phyloP scores from a whole-genome alignment of 2,888 invertebrate genomes.

The Erpobdella octoculata region DNA sequence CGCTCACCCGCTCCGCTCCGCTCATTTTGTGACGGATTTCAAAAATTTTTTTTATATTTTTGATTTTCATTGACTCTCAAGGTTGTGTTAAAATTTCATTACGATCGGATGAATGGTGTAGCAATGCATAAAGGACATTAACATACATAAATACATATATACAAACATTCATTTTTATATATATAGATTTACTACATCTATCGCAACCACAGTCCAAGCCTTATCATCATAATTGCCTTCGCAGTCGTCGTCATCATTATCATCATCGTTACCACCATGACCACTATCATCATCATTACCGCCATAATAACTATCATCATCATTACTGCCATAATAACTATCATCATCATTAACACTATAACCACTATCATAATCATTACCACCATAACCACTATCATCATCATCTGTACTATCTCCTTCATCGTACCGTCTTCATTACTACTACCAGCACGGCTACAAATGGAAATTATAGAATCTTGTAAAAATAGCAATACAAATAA shows the following conservation, averaged over 20 bases:
- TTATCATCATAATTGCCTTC: background rate
- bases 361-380: background rate
- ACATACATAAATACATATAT: too few species aligned
- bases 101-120: too few species aligned
- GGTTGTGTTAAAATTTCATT: background rate
- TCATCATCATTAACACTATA: background rate
- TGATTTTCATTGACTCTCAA: background rate
- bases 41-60: background rate
- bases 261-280: background rate
- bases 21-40: background rate
- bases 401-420: background rate
- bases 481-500: too few species aligned
- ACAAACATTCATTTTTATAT: too few species aligned
- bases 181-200: too few species aligned
- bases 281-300: background rate
- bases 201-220: too few species aligned
- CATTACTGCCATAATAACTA: background rate
- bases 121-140: too few species aligned
- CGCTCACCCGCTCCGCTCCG: background rate
- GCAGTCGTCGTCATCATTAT: background rate
- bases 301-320: background rate
- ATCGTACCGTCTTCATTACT: too few species aligned
- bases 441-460: too few species aligned
- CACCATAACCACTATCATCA: background rate
- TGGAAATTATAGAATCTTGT: too few species aligned